These are phyloP conservation scores for Lerista edwardsae DNA, from an alignment of 2,797 vertebrate species.

Conservation along the genomic window DNA sequence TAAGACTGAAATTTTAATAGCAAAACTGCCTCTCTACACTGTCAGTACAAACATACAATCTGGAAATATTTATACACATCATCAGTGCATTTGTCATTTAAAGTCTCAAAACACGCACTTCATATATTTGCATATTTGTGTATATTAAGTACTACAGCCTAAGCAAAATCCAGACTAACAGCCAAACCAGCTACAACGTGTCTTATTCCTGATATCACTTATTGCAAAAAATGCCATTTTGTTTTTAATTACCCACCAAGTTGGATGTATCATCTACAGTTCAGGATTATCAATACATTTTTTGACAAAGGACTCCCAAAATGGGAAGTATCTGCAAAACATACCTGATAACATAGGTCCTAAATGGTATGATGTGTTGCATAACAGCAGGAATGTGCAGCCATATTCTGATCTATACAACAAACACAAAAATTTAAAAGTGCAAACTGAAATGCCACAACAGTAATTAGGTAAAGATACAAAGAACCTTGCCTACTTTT, in stretches of 20 bases:
- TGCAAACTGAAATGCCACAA: constrained; percentile 42
- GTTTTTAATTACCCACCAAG: neutral
- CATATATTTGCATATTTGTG: neutral
- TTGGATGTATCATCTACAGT: neutral
- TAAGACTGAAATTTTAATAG: neutral
- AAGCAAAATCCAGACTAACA: neutral
- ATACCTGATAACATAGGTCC: constrained; percentile 95
- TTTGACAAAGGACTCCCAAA: constrained; percentile 16
- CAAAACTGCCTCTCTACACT: neutral
- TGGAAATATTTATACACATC: no score
- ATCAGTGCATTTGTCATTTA: no score
- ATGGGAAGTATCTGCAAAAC: constrained; percentile 38
- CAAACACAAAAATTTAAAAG: constrained; percentile 67
- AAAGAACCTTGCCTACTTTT: constrained; percentile 6
- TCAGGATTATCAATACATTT: constrained; percentile 27
- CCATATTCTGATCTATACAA: constrained; percentile 91
- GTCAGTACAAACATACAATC: no score
- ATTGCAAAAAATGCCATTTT: neutral
- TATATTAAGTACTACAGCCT: neutral
- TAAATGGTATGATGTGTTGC: constrained; percentile 99
- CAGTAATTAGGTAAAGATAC: neutral
- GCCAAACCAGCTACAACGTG: neutral
- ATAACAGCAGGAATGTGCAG: constrained; percentile 98
- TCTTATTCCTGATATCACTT: neutral
- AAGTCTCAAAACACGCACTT: neutral